Evolutionary conservation across 2,888 invertebrate species (phyloP).

Genomic region (Zelleria hepariella): DNA sequence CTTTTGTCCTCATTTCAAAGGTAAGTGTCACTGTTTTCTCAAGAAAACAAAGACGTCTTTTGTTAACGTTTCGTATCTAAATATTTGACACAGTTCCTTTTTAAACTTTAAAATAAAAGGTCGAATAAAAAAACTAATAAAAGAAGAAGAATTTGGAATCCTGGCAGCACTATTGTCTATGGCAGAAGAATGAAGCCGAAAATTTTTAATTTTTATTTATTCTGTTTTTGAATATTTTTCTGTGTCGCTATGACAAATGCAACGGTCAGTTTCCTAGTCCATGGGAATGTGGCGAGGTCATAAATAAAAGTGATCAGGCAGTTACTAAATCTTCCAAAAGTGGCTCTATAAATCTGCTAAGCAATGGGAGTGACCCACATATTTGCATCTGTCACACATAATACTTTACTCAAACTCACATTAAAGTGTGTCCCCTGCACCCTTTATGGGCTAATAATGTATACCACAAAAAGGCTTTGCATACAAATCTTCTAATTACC

Average conservation of each 20-base stretch:
- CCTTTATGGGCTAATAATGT: slow-evolving; percentile 64
- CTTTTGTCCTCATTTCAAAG: slow-evolving; percentile 22
- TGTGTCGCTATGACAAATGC: slow-evolving; percentile 1
- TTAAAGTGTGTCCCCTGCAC: slow-evolving; percentile 47
- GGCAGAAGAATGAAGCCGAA: background rate
- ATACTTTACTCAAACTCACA: slow-evolving; percentile 43
- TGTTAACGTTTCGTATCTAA: slow-evolving; percentile 13
- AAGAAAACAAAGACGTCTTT: slow-evolving; percentile 28
- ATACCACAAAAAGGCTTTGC: slow-evolving; percentile 65
- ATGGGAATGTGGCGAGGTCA: slow-evolving; percentile 24
- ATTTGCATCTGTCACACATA: slow-evolving; percentile 39
- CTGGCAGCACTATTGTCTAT: background rate
- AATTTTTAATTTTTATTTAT: background rate
- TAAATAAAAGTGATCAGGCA: slow-evolving; percentile 59
- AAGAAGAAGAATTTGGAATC: background rate
- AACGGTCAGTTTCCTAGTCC: slow-evolving; percentile 30
- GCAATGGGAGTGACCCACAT: slow-evolving; percentile 63
- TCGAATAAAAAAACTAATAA: background rate
- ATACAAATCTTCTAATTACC: slow-evolving; percentile 71
- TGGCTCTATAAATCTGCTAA: slow-evolving; percentile 54
- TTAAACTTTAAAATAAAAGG: background rate
- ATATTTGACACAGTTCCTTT: slow-evolving; percentile 11
- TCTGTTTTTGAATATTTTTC: background rate
- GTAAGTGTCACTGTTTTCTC: slow-evolving; percentile 31
- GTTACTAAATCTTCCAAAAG: slow-evolving; percentile 49